Evolutionary conservation across 2,113 vertebrate genomes (phyloP), one percentile per base, ranked within the genome.

Genomic region (Poeciliopsis occidentalis): DNA sequence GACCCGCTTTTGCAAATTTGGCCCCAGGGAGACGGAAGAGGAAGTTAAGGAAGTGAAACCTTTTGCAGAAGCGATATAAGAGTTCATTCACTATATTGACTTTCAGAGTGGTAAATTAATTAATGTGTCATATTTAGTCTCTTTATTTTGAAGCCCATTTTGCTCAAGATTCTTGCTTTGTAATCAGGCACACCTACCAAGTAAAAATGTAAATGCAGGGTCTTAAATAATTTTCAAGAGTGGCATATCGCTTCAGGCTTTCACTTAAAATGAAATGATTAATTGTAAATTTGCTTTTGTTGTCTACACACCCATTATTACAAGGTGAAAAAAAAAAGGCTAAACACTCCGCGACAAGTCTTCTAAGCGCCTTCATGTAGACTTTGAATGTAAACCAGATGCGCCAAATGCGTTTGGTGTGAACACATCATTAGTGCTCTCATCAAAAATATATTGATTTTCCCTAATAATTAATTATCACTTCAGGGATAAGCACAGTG

Each of bases 1-100:
- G 93, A 92, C 91, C 92, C 80, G 89, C 82, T 94, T 94, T 91
- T 87, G 85, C 88, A 93, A 92, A 93, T 92, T 89, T 83, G 87
- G 84, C 91, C 89, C 92, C 39, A 76, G 91, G 91, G 92, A 92
- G 66, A 85, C 69, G 78, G 76, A 75, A 76, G 68, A 80, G 75
- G 78, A 83, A 86, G 82, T 82, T 27, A 34, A 75, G 70, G 86
- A 88, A 89, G 85, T 90, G 88, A 80, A 86, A 88, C 86, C 89
- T 92, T 19, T 88, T 81, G 80, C 71, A 71, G 67, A 67, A 84
- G 78, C 68, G 82, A 78, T 82, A 79, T 83, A 63, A 62, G 24
- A 57, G 66, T 76, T 66, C 70, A 84, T 78, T 51, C 68, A 82
- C 85, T 73, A 65, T 77, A 73, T 82, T 65, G 39, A 83, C 83